These are phyloP conservation scores for Taphrorychus bicolor DNA, from an alignment of 2,888 invertebrate species.

Conservation along the genomic window DNA sequence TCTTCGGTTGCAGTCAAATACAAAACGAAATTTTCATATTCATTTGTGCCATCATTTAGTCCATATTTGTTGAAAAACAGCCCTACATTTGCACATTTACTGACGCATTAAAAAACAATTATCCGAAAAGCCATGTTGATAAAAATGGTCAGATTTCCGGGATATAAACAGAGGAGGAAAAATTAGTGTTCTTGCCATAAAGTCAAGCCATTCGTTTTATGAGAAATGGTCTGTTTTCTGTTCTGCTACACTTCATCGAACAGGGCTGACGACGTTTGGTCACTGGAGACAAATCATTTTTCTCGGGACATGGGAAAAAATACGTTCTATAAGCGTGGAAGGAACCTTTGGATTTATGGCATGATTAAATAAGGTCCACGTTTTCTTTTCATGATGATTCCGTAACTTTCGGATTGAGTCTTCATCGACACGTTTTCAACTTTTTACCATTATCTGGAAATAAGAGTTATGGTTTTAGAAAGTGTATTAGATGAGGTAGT, in stretches of 20 bases:
- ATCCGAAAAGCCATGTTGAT: background rate
- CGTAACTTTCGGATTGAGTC: background rate
- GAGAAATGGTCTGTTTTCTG: slow-evolving; percentile 33
- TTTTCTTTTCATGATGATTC: background rate
- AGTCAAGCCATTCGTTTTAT: slow-evolving; percentile 31
- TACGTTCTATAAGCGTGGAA: slow-evolving; percentile 23
- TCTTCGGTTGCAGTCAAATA: no score
- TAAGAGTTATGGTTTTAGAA: no score
- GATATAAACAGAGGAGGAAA: slow-evolving; percentile 11
- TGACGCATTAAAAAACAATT: background rate
- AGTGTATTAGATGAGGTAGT: no score
- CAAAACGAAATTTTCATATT: no score
- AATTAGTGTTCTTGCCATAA: slow-evolving; percentile 32
- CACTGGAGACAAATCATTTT: slow-evolving; percentile 37
- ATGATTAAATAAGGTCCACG: slow-evolving; percentile 18
- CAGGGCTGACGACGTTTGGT: slow-evolving; percentile 33
- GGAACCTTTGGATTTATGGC: slow-evolving; percentile 28
- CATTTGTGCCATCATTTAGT: no score
- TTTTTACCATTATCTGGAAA: no score
- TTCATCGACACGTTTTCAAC: background rate
- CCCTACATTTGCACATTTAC: no score
- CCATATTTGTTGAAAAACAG: no score
- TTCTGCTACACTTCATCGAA: slow-evolving; percentile 30
- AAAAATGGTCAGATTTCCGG: slow-evolving; percentile 10
- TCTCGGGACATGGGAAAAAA: slow-evolving; percentile 24